Evolutionary conservation across 30 jellyfish, hydroid and myxozoan genomes (phyloP).

Genomic region (Hydractinia symbiolongicarpus): DNA sequence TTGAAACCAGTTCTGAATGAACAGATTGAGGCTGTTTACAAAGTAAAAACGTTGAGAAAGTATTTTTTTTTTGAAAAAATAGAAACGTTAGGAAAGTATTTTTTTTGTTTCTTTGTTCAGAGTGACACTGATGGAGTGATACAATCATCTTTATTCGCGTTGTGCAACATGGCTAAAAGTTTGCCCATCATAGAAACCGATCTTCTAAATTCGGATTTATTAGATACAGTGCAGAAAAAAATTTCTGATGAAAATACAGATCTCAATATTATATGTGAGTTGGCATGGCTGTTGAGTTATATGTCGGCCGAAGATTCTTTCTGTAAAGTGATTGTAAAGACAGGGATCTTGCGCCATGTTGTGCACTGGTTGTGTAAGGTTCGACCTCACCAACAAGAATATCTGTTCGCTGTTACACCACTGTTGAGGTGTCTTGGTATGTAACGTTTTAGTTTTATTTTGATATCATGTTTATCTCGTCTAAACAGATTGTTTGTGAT

Average conservation of each 20-base stretch:
- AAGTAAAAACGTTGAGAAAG: too few species aligned
- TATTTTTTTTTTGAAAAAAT: too few species aligned
- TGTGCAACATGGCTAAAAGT: slow-evolving; percentile 48
- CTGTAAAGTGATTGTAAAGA: slow-evolving; percentile 5
- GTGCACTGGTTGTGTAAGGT: slow-evolving; percentile 29
- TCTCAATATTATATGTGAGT: slow-evolving; percentile 30
- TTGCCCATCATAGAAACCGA: slow-evolving; percentile 30
- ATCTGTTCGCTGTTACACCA: slow-evolving; percentile 51
- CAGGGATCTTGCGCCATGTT: slow-evolving; percentile 25
- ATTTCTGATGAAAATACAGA: slow-evolving; percentile 17
- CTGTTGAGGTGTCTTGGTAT: slow-evolving; percentile 56
- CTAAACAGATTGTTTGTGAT: too few species aligned
- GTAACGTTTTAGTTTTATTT: neutral
- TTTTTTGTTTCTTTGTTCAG: neutral
- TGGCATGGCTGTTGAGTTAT: slow-evolving; percentile 59
- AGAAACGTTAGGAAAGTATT: too few species aligned
- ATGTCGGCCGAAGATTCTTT: slow-evolving; percentile 36
- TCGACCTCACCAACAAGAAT: slow-evolving; percentile 30
- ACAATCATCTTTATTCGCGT: slow-evolving; percentile 63
- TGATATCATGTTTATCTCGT: too few species aligned
- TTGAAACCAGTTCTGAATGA: neutral
- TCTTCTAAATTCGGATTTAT: slow-evolving; percentile 32
- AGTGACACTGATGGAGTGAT: neutral
- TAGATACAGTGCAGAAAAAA: slow-evolving; percentile 22
- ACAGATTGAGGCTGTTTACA: too few species aligned